These are phyloP conservation scores for Mesoligia furuncula DNA, from an alignment of 2,888 invertebrate genomes.

Conservation along the genomic window DNA sequence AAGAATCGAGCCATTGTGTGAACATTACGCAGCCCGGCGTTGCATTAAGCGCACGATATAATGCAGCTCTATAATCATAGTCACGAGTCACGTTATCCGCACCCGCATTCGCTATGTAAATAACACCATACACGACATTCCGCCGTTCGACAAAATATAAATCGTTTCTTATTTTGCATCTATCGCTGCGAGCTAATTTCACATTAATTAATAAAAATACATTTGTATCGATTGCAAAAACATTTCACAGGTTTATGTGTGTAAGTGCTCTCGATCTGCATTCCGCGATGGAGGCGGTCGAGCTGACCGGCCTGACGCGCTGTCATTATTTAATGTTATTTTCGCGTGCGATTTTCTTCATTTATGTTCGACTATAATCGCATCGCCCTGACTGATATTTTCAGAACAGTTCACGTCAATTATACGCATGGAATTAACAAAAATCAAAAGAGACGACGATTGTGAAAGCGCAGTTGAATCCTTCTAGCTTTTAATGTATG, in stretches of 20 bases:
- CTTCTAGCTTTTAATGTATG: slow-evolving; percentile 78
- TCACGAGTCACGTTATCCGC: slow-evolving; percentile 82
- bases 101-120: slow-evolving; percentile 83
- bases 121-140: slow-evolving; percentile 82
- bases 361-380: slow-evolving; percentile 66
- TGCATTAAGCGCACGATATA: slow-evolving; percentile 84
- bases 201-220: slow-evolving; percentile 70
- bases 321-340: slow-evolving; percentile 68
- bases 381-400: slow-evolving; percentile 72
- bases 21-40: slow-evolving; percentile 80
- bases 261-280: slow-evolving; percentile 70
- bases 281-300: slow-evolving; percentile 53
- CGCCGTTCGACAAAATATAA: slow-evolving; percentile 71
- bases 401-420: slow-evolving; percentile 76
- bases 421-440: slow-evolving; percentile 73
- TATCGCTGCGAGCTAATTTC: slow-evolving; percentile 62
- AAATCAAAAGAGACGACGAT: slow-evolving; percentile 74
- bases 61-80: slow-evolving; percentile 83
- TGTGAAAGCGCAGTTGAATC: slow-evolving; percentile 68
- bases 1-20: slow-evolving; percentile 79
- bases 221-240: slow-evolving; percentile 72
- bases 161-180: slow-evolving; percentile 73
- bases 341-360: slow-evolving; percentile 66
- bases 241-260: slow-evolving; percentile 68
- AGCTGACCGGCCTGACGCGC: slow-evolving; percentile 48